Percentiles rank a stretch among this genome's conserved stretches.
These are phyloP conservation scores for Chironex yamaguchii DNA, from an alignment of 30 jellyfish, hydroid and myxozoan genomes.

Conservation along the genomic window DNA sequence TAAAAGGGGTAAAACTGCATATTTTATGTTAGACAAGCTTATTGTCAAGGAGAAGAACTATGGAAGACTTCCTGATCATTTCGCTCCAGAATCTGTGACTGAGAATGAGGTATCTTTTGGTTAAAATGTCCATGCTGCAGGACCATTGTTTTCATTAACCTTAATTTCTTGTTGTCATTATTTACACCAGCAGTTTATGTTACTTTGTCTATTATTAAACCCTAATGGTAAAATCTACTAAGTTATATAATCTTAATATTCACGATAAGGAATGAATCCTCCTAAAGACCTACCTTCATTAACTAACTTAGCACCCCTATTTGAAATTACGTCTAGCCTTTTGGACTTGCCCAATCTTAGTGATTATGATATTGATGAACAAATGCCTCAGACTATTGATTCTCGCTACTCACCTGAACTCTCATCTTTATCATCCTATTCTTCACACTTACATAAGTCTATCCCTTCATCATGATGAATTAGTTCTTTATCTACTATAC, in stretches of 20 bases:
- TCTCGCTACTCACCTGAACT: slow-evolving; percentile 27
- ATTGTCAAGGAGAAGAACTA: too few relatives aligned
- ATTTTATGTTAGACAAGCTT: slow-evolving; percentile 30
- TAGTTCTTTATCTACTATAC: slow-evolving; percentile 2
- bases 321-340: slow-evolving; percentile 16
- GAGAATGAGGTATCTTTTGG: too few relatives aligned
- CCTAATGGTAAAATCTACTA: too few relatives aligned
- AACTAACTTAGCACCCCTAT: not conserved
- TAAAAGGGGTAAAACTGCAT: slow-evolving; percentile 20
- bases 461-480: slow-evolving; percentile 48
- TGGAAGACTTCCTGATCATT: too few relatives aligned
- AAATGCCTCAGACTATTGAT: slow-evolving; percentile 18
- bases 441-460: slow-evolving; percentile 60
- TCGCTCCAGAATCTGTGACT: too few relatives aligned
- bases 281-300: slow-evolving; percentile 10
- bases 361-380: slow-evolving; percentile 19
- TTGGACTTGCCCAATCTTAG: slow-evolving; percentile 26
- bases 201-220: too few relatives aligned
- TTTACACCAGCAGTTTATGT: too few relatives aligned
- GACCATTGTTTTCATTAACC: too few relatives aligned
- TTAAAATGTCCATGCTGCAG: too few relatives aligned
- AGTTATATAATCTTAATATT: too few relatives aligned
- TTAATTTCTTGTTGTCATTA: too few relatives aligned
- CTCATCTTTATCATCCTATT: slow-evolving; percentile 25
- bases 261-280: too few relatives aligned